Evolutionary conservation across 2,888 invertebrate species (phyloP).

Genomic region (Limnephilus auricula): DNA sequence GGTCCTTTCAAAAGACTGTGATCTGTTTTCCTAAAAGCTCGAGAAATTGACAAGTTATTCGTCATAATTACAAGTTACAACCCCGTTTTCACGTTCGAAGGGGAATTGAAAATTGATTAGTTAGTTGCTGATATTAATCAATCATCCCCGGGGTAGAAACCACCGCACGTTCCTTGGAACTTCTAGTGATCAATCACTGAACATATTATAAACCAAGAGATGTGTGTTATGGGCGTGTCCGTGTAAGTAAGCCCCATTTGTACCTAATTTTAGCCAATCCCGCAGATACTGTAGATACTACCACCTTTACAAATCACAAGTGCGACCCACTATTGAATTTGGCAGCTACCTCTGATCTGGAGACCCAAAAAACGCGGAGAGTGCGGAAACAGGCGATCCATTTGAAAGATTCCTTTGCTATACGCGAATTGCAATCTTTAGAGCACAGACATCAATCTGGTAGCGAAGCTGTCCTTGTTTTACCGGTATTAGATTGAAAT

Average conservation of each 20-base stretch:
- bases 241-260: neutral
- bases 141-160: neutral
- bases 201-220: neutral
- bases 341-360: no score
- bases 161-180: neutral
- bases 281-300: no score
- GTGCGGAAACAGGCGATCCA: no score
- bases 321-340: no score
- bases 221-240: neutral
- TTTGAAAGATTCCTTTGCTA: no score
- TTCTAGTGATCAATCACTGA: neutral
- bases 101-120: neutral
- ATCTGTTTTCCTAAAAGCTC: neutral
- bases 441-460: no score
- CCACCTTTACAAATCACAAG: no score
- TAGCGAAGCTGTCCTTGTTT: no score
- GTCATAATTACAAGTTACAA: neutral
- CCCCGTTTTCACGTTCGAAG: neutral
- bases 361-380: no score
- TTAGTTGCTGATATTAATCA: neutral
- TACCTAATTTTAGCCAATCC: neutral
- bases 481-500: no score
- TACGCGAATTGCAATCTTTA: no score
- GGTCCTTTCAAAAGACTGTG: neutral
- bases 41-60: neutral